phyloP scores from a whole-genome alignment of 2,797 vertebrate genomes.

The Bufotes viridis region DNA sequence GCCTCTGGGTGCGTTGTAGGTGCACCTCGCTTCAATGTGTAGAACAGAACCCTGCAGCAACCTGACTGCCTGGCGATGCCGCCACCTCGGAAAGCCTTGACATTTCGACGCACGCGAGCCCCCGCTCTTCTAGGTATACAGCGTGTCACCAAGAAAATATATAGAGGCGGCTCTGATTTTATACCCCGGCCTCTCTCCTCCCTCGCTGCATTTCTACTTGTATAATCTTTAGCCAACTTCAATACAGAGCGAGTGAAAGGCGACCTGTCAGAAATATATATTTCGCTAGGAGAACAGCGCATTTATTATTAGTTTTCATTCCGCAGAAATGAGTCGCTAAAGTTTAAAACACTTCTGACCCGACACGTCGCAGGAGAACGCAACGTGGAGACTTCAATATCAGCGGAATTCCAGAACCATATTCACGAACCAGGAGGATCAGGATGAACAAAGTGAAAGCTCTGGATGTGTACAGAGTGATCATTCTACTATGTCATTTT shows the following conservation, averaged over 20 bases:
- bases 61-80: neutral
- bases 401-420: neutral
- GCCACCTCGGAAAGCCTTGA: neutral
- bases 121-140: constrained; percentile 62
- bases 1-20: no score
- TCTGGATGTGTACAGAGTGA: no score
- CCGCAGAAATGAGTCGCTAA: constrained; percentile 24
- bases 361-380: neutral
- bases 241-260: constrained; percentile 21
- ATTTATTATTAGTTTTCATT: constrained; percentile 35
- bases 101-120: constrained; percentile 64
- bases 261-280: constrained; percentile 36
- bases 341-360: constrained; percentile 17
- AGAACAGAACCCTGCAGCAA: neutral
- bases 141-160: constrained; percentile 66
- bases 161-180: constrained; percentile 60
- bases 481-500: no score
- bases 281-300: constrained; percentile 7
- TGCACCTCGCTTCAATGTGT: neutral
- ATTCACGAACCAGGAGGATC: neutral
- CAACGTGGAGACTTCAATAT: neutral
- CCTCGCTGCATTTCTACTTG: neutral
- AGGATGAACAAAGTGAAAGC: neutral
- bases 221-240: constrained; percentile 35
- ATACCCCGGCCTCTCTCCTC: neutral